Percentiles rank a stretch among this genome's conserved stretches.
These are phyloP conservation scores for Limnephilus rhombicus DNA, from an alignment of 2,888 invertebrate species.

Conservation along the genomic window DNA sequence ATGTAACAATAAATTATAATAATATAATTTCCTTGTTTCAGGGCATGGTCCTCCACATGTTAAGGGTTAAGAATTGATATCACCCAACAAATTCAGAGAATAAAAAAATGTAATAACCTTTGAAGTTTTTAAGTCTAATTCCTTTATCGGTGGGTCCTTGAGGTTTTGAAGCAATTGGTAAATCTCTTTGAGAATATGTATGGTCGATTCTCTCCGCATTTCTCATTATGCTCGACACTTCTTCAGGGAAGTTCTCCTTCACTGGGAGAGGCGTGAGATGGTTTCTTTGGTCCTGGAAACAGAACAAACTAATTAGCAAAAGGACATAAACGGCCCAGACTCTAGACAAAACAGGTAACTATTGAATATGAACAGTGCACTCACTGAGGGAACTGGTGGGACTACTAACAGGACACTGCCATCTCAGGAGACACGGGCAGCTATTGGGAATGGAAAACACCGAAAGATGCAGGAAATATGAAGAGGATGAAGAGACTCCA, in stretches of 20 bases:
- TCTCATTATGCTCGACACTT: not conserved
- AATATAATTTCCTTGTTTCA: too few relatives aligned
- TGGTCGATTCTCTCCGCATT: not conserved
- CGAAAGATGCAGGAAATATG: too few relatives aligned
- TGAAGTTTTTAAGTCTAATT: not conserved
- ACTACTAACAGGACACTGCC: too few relatives aligned
- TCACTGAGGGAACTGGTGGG: too few relatives aligned
- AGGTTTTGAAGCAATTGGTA: not conserved
- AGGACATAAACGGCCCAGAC: not conserved
- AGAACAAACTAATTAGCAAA: not conserved
- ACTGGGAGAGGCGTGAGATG: not conserved
- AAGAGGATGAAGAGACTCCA: too few relatives aligned
- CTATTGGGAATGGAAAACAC: too few relatives aligned
- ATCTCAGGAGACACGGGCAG: too few relatives aligned
- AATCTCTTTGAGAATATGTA: not conserved
- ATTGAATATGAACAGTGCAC: too few relatives aligned
- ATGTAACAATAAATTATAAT: too few relatives aligned
- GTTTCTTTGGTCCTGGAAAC: not conserved
- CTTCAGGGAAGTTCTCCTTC: not conserved
- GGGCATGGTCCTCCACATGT: too few relatives aligned
- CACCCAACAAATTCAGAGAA: not conserved
- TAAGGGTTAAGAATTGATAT: not conserved
- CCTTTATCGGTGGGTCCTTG: not conserved
- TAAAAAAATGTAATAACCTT: not conserved
- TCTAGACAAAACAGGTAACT: too few relatives aligned